Evolutionary conservation across 2,888 invertebrate genomes (phyloP).

Genomic region (Dioctria linearis): DNA sequence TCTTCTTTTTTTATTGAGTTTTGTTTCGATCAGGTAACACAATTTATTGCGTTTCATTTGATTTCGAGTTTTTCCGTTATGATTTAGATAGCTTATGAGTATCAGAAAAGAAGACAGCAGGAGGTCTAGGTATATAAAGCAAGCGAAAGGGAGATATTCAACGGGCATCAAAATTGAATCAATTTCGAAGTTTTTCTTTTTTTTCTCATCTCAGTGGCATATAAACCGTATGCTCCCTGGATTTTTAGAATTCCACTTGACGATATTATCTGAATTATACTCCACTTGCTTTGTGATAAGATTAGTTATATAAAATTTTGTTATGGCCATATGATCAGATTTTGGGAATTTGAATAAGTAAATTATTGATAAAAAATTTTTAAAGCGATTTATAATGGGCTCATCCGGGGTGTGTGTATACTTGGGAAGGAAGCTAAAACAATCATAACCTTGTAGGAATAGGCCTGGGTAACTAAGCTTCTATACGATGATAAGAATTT

Average conservation of each 20-base stretch:
- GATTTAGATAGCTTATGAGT: conserved; percentile 31
- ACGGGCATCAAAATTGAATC: conserved; percentile 51
- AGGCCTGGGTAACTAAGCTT: too few relatives aligned
- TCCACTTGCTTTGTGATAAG: conserved; percentile 21
- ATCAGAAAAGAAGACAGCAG: conserved; percentile 9
- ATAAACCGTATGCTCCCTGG: not conserved
- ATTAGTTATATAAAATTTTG: conserved; percentile 27
- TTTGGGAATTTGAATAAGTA: not conserved
- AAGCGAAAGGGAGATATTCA: not conserved
- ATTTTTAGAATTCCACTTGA: conserved; percentile 15
- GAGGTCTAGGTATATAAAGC: not conserved
- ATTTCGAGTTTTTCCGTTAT: conserved; percentile 48
- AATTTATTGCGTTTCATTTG: conserved; percentile 55
- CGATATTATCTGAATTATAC: conserved; percentile 36
- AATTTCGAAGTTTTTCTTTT: conserved; percentile 38
- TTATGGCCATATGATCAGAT: conserved; percentile 38
- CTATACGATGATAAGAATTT: too few relatives aligned
- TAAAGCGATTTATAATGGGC: too few relatives aligned
- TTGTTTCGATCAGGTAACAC: conserved; percentile 55
- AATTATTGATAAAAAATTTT: not conserved
- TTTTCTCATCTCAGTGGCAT: conserved; percentile 9
- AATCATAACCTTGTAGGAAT: too few relatives aligned
- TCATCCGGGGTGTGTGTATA: too few relatives aligned
- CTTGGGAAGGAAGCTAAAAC: too few relatives aligned
- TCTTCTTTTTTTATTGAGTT: conserved; percentile 48